Percentiles rank a stretch among this genome's conserved stretches.
Evolutionary conservation across 1,140 invertebrate species (phyloP).

Genomic region (Drosophila truncata): DNA sequence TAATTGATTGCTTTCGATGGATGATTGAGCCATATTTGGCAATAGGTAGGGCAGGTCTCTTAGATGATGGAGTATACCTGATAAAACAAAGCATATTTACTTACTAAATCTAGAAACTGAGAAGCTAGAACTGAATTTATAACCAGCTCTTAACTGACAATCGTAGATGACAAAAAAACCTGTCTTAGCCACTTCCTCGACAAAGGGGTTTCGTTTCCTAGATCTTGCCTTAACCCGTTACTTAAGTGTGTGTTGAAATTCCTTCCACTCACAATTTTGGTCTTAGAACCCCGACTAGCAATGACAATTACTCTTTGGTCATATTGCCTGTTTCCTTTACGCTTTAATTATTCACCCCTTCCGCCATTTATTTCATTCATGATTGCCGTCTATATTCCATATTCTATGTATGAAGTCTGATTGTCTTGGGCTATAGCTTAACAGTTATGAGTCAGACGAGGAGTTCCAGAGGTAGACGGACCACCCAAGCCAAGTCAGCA

Average conservation of each 20-base stretch:
- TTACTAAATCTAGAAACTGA: neutral
- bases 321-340: conserved; percentile 69
- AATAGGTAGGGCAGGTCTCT: conserved; percentile 11
- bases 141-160: neutral
- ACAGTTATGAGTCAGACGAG: conserved; percentile 39
- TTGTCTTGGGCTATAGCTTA: conserved; percentile 4
- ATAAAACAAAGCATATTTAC: neutral
- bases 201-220: conserved; percentile 44
- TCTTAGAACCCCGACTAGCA: conserved; percentile 17
- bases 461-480: conserved; percentile 40
- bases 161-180: neutral
- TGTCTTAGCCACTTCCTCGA: conserved; percentile 29
- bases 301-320: conserved; percentile 69
- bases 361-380: conserved; percentile 27
- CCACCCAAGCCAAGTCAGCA: conserved; percentile 47
- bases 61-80: neutral
- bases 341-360: conserved; percentile 70
- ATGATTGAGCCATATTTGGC: conserved; percentile 34
- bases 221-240: conserved; percentile 25
- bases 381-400: conserved; percentile 51
- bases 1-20: conserved; percentile 34
- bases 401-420: conserved; percentile 26
- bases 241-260: conserved; percentile 46
- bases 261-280: conserved; percentile 6
- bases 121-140: neutral